Evolutionary conservation across 2,888 invertebrate species (phyloP), one percentile per base, ranked within the genome.

Genomic region (Orthosia gothica): DNA sequence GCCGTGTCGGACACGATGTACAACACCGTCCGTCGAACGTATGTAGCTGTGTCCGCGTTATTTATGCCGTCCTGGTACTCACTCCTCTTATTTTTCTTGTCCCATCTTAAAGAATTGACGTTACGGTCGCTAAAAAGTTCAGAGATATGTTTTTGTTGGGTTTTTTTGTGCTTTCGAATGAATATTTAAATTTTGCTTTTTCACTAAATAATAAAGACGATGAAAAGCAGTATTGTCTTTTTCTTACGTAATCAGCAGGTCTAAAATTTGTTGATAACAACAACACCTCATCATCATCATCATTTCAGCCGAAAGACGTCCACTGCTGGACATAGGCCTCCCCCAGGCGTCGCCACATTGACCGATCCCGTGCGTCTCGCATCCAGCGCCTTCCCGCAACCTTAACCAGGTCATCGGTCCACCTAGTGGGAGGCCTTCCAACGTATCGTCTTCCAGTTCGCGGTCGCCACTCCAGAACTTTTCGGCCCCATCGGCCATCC

Each of bases 1-100:
- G 87, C 89, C 88, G 89, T 92, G 93, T 94, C 83, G 79, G 85
- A 95, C 94, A 94, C 90, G 91, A 89, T 93, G 94, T 94, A 90
- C 88, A 92, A 90, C 88, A 92, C 89, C 84, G 86, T 73, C 85
- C 85, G 89, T 89, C 90, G 83, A 85, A 84, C 88, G 87, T 87
- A 84, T 87, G 85, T 85, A 89, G 88, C 64, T 71, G 74, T 84
- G 82, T 90, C 89, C 87, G 72, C 80, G 89, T 91, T 91, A 93
- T 94, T 95, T 94, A 94, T 94, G 90, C 82, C 72, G 64, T 78
- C 83, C 85, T 87, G 85, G 81, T 85, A 86, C 84, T 74, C 47
- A 66, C 66, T 64, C 65, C 58, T 83, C 70, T 82, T 87, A 74
- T 84, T 88, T 79, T 83, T 78, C 69, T 67, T 74, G 65, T 77